Conservation (phyloP, 2,888 invertebrate genomes). For the Podabrus alpinus region DNA sequence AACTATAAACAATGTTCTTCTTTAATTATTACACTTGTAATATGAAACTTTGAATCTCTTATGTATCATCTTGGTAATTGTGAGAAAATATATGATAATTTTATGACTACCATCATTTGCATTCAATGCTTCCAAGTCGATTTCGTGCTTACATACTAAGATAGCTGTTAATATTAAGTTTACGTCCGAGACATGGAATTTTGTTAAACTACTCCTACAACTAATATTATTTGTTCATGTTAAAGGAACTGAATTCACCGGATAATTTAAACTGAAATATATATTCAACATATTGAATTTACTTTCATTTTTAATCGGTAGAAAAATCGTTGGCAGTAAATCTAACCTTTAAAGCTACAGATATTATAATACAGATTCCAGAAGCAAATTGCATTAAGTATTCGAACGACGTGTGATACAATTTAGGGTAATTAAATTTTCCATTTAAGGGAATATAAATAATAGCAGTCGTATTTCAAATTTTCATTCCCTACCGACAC, state of each 20-base stretch:
- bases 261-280: background rate
- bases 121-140: constrained; percentile 21
- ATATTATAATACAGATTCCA: background rate
- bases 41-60: constrained; percentile 11
- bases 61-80: constrained; percentile 13
- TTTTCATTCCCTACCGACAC: constrained; percentile 16
- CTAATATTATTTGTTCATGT: background rate
- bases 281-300: background rate
- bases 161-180: constrained; percentile 23
- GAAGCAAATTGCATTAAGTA: background rate
- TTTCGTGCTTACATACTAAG: constrained; percentile 16
- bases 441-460: constrained; percentile 23
- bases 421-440: constrained; percentile 15
- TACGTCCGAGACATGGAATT: constrained; percentile 15
- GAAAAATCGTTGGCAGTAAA: background rate
- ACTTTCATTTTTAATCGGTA: background rate
- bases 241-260: background rate
- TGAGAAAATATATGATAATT: constrained; percentile 28
- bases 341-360: background rate
- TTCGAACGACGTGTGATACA: background rate
- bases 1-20: constrained; percentile 7
- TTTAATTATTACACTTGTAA: constrained; percentile 7
- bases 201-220: constrained; percentile 16
- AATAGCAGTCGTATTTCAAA: constrained; percentile 18
- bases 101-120: constrained; percentile 27